Percentiles rank a stretch among this genome's conserved stretches.
phyloP scores from a whole-genome alignment of 2,797 vertebrate genomes.

The Anniella stebbinsi region DNA sequence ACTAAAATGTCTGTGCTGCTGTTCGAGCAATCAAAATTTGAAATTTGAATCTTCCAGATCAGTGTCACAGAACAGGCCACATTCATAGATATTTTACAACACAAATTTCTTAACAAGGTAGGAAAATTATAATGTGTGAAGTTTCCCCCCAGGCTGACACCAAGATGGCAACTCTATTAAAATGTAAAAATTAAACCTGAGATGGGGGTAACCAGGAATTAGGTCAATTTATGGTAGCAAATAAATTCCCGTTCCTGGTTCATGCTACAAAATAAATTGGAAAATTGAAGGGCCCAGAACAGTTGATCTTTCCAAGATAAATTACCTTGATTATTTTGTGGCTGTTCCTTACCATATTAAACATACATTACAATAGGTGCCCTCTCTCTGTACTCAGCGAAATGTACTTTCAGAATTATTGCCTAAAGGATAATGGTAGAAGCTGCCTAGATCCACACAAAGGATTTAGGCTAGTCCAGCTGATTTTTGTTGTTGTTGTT shows the following conservation, averaged over 20 bases:
- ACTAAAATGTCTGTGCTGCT: not conserved
- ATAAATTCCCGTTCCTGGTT: slow-evolving; percentile 11
- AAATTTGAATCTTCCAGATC: not conserved
- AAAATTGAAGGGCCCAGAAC: not conserved
- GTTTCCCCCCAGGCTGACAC: not conserved
- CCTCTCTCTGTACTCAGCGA: not conserved
- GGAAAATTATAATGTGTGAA: not conserved
- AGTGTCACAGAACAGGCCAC: not conserved
- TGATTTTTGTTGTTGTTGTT: not conserved
- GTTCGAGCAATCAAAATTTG: not conserved
- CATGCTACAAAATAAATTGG: slow-evolving; percentile 26
- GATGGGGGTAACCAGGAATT: not conserved
- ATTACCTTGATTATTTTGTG: slow-evolving; percentile 31
- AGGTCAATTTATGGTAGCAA: not conserved
- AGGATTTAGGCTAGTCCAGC: not conserved
- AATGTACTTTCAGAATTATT: slow-evolving; percentile 18
- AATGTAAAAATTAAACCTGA: slow-evolving; percentile 13
- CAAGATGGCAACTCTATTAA: slow-evolving; percentile 14
- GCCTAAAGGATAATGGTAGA: slow-evolving; percentile 1
- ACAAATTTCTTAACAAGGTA: not conserved
- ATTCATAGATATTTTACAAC: not conserved
- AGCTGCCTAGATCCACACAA: not conserved
- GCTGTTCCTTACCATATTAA: not conserved
- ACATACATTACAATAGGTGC: not conserved
- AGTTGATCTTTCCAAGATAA: slow-evolving; percentile 21